Evolutionary conservation across 2,888 invertebrate genomes (phyloP), one percentile per base, ranked within the genome.

Genomic region (Patella pellucida): DNA sequence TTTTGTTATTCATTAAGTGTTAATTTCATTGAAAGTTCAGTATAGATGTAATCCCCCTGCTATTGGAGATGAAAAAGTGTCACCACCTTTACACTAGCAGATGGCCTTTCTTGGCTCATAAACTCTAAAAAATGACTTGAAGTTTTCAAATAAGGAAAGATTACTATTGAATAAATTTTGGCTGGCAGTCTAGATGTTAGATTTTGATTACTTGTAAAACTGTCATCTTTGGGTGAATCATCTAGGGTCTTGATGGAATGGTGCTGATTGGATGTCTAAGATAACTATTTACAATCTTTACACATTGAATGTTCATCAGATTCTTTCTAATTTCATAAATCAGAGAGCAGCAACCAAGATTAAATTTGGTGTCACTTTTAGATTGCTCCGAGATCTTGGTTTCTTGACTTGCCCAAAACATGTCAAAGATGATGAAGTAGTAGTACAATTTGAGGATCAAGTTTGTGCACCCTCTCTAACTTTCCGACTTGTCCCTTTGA

Each of bases 301-400:
- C 41, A 51, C 70, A 50, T 56, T 56, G 31, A 27, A 62, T 67
- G 67, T 71, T 69, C 71, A 71, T 54, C 70, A 15, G 41, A 51
- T 31, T 69, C 50, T 52, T 76, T 74, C 72, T 72, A 68, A 76
- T 76, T 76, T 74, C 76, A 76, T 76, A 78, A 76, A 78, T 78
- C 74, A 74, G 70, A 74, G 71, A 67, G 67, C 68, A 68, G 71
- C 73, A 74, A 72, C 74, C 70, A 70, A 76, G 76, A 78, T 78
- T 72, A 76, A 76, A 74, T 78, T 76, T 72, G 71, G 68, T 72
- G 76, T 76, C 76, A 77, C 51, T 74, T 74, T 72, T 23, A 68
- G 71, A 41, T 41, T 41, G 41, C 41, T 41, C 9, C 41, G 41
- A 41, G 41, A 41, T 41, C 41, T 41, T 41, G 41, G 41, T 41